Base-by-base conservation (phyloP, 2,888 invertebrate species). In the Neuroscelio doddi region DNA sequence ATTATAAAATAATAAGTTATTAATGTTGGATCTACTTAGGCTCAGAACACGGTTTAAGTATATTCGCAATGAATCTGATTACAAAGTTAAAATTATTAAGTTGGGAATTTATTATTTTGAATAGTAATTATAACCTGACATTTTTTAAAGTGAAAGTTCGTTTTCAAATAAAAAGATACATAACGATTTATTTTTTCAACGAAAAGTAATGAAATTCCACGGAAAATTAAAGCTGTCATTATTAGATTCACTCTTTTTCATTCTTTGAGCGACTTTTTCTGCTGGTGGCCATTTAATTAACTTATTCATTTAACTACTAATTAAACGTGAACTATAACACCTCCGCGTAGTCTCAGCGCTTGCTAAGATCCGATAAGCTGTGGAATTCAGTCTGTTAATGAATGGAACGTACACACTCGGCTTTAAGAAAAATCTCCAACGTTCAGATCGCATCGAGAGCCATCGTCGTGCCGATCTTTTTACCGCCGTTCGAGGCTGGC, bases 311-410 rank as follows among this genome's bases (percentile, higher is more conserved):
- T 73, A 73, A 68, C 70, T 72, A 68, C 80, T 82, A 82, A 82
- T 82, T 82, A 82, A 82, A 81, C 79, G 80, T 74, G 80, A 81
- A 79, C 78, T 78, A 75, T 79, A 80, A 81, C 81, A 81, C 82
- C 82, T 82, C 71, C 65, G 73, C 74, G 71, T 61, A 30, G 45
- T 64, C 58, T 69, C 72, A 32, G 32, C 44, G 66, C 64, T 75
- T 64, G 70, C 75, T 68, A 55, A 76, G 76, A 78, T 78, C 78
- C 75, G 78, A 78, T 78, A 78, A 78, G 78, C 53, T 42, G 47
- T 66, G 69, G 67, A 69, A 73, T 67, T 67, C 51, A 65, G 69
- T 57, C 67, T 72, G 71, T 69, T 75, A 72, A 69, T 75, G 75
- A 75, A 75, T 73, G 73, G 69, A 68, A 62, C 64, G 26, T 39